Base-by-base conservation (phyloP, 2,113 vertebrate genomes). In the Telmatochromis sp. region DNA sequence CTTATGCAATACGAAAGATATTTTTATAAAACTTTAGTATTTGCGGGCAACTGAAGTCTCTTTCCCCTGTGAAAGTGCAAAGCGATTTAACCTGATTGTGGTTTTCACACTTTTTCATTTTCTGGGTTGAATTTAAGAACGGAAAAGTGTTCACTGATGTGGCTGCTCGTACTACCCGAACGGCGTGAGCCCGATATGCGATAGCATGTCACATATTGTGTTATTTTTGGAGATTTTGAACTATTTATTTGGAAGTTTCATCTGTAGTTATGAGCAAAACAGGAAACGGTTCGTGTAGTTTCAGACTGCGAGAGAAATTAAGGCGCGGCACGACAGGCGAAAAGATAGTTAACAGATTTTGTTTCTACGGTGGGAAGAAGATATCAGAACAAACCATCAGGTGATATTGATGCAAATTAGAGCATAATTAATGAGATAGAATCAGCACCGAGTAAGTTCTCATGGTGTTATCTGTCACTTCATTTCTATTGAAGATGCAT, bases 21-120 rank as follows among this genome's bases (percentile, higher is more conserved):
- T 75, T 75, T 47, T 68, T 47, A 70, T 75, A 53, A 78, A 85
- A 79, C 0, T 21, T 54, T 19, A 40, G 57, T 54, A 55, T 90
- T 60, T 89, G 87, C 55, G 40, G 73, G 40, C 78, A 80, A 3
- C 54, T 47, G 68, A 33, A 8, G 49, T 68, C 15, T 40, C 21
- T 68, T 54, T 31, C 83, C 40, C 28, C 33, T 47, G 35, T 84
- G 68, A 91, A 88, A 84, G 42, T 85, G 80, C 84, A 87, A 86
- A 91, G 70, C 37, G 12, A 78, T 89, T 87, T 82, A 91, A 95
- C 92, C 91, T 90, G 81, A 85, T 92, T 95, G 93, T 94, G 93
- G 93, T 91, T 95, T 93, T 91, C 83, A 91, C 87, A 93, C 91
- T 85, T 94, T 92, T 91, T 88, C 82, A 65, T 88, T 86, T 87